phyloP scores from a whole-genome alignment of 1,140 invertebrate species.

The Eubasilissa regina region DNA sequence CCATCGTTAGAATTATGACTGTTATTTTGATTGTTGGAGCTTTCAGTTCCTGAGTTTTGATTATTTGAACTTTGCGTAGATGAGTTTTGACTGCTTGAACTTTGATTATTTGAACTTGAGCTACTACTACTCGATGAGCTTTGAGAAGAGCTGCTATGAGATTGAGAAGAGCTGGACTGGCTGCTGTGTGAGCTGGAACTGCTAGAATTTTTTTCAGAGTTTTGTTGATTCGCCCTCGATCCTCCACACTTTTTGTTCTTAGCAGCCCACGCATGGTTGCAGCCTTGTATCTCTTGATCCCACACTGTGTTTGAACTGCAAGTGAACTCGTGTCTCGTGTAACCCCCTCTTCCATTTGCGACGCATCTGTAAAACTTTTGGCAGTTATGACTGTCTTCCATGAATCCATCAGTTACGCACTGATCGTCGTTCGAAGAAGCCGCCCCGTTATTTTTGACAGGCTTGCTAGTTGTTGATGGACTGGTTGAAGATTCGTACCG shows the following conservation, averaged over 20 bases:
- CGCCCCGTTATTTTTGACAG: slow-evolving; percentile 40
- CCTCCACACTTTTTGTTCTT: slow-evolving; percentile 57
- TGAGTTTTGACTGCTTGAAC: slow-evolving; percentile 22
- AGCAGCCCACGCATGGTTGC: slow-evolving; percentile 74
- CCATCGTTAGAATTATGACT: slow-evolving; percentile 4
- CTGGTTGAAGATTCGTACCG: slow-evolving; percentile 18
- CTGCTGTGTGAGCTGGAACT: slow-evolving; percentile 17
- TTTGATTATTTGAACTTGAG: slow-evolving; percentile 31
- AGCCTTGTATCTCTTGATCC: slow-evolving; percentile 72
- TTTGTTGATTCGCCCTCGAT: slow-evolving; percentile 24
- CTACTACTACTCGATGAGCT: slow-evolving; percentile 13
- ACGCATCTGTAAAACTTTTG: slow-evolving; percentile 77
- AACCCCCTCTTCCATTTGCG: slow-evolving; percentile 66
- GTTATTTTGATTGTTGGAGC: not conserved
- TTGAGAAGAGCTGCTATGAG: not conserved
- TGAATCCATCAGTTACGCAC: slow-evolving; percentile 74
- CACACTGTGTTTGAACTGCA: slow-evolving; percentile 77
- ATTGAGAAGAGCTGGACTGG: slow-evolving; percentile 2
- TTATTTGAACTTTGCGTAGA: slow-evolving; percentile 20
- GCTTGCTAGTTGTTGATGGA: slow-evolving; percentile 27
- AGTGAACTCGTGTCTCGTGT: slow-evolving; percentile 72
- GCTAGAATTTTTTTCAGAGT: slow-evolving; percentile 27
- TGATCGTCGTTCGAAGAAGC: slow-evolving; percentile 54
- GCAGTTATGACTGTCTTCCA: slow-evolving; percentile 74
- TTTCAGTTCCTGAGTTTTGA: not conserved